Base-by-base conservation (phyloP, 1,140 invertebrate genomes). In the Aphelinus certus region DNA sequence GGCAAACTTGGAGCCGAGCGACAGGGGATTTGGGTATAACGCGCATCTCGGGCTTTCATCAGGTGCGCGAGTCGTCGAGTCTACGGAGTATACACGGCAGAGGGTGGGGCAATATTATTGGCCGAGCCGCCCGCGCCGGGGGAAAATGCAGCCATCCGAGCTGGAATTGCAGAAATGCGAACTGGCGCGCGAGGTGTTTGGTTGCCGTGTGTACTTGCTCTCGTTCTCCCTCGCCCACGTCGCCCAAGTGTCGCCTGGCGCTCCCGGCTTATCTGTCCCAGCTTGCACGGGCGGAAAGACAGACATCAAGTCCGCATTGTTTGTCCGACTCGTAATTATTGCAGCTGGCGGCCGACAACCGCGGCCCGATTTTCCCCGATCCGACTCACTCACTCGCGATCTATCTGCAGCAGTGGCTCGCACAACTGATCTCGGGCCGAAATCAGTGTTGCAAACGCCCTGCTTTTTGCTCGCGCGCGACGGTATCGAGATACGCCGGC, bases 151-250 rank as follows among this genome's bases (percentile, higher is more conserved):
- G 26, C 26, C 26, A 26, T 26, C 26, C 26, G 26, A 72, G 76
- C 67, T 79, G 82, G 81, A 81, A 83, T 84, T 83, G 81, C 78
- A 82, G 84, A 84, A 85, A 85, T 81, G 81, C 80, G 79, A 84
- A 81, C 77, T 80, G 26, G 26, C 26, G 70, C 7, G 61, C 68
- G 53, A 72, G 77, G 77, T 80, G 81, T 81, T 81, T 77, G 79
- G 82, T 82, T 79, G 79, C 79, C 26, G 26, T 26, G 26, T 26
- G 26, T 26, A 26, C 26, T 26, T 26, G 26, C 26, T 26, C 26
- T 26, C 26, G 26, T 26, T 26, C 26, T 26, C 26, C 26, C 26
- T 81, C 83, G 82, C 83, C 84, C 83, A 84, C 83, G 80, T 79
- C 65, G 51, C 51, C 51, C 51, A 10, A 47, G 9, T 10, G 42